Base-by-base conservation (phyloP, 1,140 invertebrate species). In the Eulimnadia texana region DNA sequence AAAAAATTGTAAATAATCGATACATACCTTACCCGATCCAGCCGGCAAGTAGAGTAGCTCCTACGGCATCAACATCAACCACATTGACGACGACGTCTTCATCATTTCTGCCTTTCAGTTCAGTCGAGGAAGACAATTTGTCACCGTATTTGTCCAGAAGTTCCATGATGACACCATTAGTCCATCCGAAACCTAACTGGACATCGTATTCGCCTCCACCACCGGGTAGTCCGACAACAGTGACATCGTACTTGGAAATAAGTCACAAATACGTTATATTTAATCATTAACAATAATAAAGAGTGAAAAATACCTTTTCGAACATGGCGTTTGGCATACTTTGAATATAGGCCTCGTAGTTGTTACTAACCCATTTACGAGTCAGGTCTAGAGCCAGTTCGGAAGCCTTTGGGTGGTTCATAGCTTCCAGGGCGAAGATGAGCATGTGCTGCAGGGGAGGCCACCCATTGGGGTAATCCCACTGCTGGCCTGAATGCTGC, bases 381-480 rank as follows among this genome's bases (percentile, higher is more conserved):
- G 86, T 84, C 51, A 93, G 76, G 61, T 85, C 79, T 63, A 77
- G 80, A 1, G 88, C 89, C 16, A 88, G 68, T 53, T 81, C 73
- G 66, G 81, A 78, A 0, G 85, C 86, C 65, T 79, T 80, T 0
- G 77, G 69, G 27, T 84, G 76, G 0, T 78, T 79, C 1, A 84
- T 81, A 57, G 81, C 79, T 23, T 84, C 80, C 3, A 95, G 72
- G 0, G 87, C 84, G 68, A 83, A 80, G 27, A 94, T 82, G 49
- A 88, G 72, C 23, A 93, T 83, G 66, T 70, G 81, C 68, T 94
- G 89, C 3, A 93, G 74, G 0, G 92, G 91, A 3, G 90, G 85
- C 92, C 92, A 96, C 0, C 87, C 90, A 70, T 95, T 95, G 0
- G 93, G 92, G 64, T 84, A 92, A 73, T 96, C 93, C 93, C 93